Percentiles rank a stretch among this genome's conserved stretches.
These are phyloP conservation scores for Percina caprodes DNA, from an alignment of 2,113 vertebrate genomes.

Conservation along the genomic window DNA sequence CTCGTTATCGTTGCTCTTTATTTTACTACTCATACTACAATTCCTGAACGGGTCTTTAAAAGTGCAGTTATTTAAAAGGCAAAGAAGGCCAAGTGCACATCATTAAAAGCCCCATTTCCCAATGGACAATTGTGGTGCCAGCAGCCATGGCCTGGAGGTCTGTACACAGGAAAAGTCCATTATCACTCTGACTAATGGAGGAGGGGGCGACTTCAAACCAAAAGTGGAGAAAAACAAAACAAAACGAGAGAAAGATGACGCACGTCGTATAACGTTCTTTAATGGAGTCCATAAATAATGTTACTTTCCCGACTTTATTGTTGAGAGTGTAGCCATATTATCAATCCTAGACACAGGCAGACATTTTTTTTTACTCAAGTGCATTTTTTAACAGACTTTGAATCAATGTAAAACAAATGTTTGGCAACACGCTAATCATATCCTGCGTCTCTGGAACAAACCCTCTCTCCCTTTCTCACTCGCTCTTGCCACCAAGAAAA, in stretches of 20 bases:
- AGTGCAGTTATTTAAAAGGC: conserved; percentile 57
- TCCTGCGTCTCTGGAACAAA: conserved; percentile 64
- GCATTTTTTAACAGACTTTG: conserved; percentile 64
- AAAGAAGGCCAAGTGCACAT: conserved; percentile 45
- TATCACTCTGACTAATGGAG: conserved; percentile 74
- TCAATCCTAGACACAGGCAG: conserved; percentile 67
- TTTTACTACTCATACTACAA: neutral
- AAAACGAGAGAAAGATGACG: conserved; percentile 71
- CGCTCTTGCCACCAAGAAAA: conserved; percentile 65
- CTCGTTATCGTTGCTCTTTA: conserved; percentile 10
- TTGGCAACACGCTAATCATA: conserved; percentile 75
- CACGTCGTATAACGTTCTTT: conserved; percentile 73
- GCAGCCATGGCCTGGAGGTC: conserved; percentile 67
- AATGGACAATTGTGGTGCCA: conserved; percentile 67
- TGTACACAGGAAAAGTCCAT: conserved; percentile 75
- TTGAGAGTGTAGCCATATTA: conserved; percentile 60
- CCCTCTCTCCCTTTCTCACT: conserved; percentile 43
- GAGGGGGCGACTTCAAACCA: conserved; percentile 62
- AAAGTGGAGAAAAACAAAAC: conserved; percentile 61
- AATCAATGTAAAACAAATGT: conserved; percentile 82
- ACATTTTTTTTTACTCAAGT: conserved; percentile 37
- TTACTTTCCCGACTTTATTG: conserved; percentile 64
- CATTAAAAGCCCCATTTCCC: conserved; percentile 63
- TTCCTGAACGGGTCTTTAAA: conserved; percentile 26
- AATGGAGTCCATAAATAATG: conserved; percentile 78